Evolutionary conservation across 2,888 invertebrate species (phyloP).

Genomic region (Apeira syringaria): DNA sequence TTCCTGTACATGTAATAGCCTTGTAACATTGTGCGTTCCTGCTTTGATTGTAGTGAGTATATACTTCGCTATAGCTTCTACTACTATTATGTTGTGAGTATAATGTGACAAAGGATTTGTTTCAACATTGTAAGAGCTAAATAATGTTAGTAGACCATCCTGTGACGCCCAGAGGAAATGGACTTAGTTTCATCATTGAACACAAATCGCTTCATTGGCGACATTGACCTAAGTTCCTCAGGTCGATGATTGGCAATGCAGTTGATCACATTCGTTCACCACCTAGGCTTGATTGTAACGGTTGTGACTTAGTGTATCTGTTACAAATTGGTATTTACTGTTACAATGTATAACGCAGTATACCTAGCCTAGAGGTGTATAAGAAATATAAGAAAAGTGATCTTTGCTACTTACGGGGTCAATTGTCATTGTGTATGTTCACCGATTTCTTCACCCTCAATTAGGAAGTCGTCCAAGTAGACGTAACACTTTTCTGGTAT

Average conservation of each 20-base stretch:
- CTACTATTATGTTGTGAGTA: background rate
- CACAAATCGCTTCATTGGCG: constrained; percentile 13
- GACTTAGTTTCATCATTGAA: constrained; percentile 8
- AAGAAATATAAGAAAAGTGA: too few species aligned
- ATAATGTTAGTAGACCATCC: constrained; percentile 15
- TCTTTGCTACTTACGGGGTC: too few species aligned
- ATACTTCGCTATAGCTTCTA: background rate
- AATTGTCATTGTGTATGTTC: too few species aligned
- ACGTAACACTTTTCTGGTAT: too few species aligned
- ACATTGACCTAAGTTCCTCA: too few species aligned
- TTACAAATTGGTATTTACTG: too few species aligned
- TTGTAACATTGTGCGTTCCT: constrained; percentile 29
- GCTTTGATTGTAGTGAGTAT: constrained; percentile 7
- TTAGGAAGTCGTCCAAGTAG: too few species aligned
- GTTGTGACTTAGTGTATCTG: too few species aligned
- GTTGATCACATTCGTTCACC: background rate
- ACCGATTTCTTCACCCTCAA: too few species aligned
- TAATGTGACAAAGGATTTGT: constrained; percentile 11
- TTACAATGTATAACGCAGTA: too few species aligned
- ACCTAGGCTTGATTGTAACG: constrained; percentile 7
- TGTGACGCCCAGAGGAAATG: constrained; percentile 14
- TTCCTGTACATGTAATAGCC: constrained; percentile 52
- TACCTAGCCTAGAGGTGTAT: too few species aligned
- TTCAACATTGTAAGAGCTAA: constrained; percentile 16
- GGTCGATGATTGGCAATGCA: constrained; percentile 5